Base-by-base conservation (phyloP, 2,888 invertebrate genomes). In the Metacarcinus magister region DNA sequence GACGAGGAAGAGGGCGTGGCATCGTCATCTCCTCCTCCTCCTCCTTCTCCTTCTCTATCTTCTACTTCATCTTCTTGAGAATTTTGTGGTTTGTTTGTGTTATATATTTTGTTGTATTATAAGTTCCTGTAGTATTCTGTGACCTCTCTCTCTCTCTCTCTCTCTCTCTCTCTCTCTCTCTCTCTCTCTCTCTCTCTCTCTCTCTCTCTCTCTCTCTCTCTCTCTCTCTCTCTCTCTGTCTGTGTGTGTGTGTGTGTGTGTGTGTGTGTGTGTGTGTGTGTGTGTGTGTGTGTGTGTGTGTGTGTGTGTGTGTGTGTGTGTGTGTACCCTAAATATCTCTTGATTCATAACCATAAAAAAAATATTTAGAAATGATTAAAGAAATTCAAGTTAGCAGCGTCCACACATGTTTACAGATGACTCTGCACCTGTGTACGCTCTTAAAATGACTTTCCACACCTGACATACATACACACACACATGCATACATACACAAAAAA, bases 231-330 rank as follows among this genome's bases (percentile, higher is more conserved):
- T 67, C 23, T 67, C 67, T 82, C 8, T 82, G 28, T 82, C 23
- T 82, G 82, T 82, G 82, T 82, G 82, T 82, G 82, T 82, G 82
- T 82, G 82, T 82, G 82, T 82, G 82, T 82, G 82, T 82, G 82
- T 82, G 82, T 82, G 82, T 82, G 82, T 82, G 82, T 82, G 82
- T 82, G 82, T 82, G 82, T 82, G 82, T 82, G 32, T 32, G 28
- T 67, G 67, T 67, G 67, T 67, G 82, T 82, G 82, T 82, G 82
- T 82, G 82, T 82, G 82, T 82, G 82, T 82, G 82, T 82, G 82
- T 82, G 82, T 82, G 82, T 82, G 82, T 82, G 82, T 82, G 82
- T 82, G 82, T 82, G 82, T 82, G 82, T 82, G 82, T 82, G 82
- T 82, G 32, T 32, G 28, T 82, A 67, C 67, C 19, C 67, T 23